These are phyloP conservation scores for Pelecanoides urinatrix DNA, from an alignment of 2,113 vertebrate species.

Conservation along the genomic window DNA sequence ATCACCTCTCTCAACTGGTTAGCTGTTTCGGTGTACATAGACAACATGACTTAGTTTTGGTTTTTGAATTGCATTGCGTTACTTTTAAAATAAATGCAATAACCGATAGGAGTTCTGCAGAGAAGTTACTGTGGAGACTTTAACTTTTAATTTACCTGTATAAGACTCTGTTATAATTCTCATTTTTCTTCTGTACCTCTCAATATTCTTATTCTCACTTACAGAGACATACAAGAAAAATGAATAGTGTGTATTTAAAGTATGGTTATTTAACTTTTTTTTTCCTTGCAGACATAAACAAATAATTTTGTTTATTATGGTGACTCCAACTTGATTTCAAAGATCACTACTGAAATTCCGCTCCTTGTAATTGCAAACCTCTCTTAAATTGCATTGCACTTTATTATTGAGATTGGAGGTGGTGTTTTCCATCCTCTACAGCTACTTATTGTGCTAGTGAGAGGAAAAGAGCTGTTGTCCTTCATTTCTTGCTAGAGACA, in stretches of 20 bases:
- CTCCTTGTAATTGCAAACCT: not conserved
- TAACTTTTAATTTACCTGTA: not conserved
- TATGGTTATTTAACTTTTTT: not conserved
- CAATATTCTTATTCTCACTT: not conserved
- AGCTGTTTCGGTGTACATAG: not conserved
- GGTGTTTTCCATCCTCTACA: not conserved
- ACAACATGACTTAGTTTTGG: not conserved
- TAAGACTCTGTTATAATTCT: not conserved
- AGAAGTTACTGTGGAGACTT: not conserved
- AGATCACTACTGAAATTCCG: not conserved
- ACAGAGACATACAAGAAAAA: not conserved
- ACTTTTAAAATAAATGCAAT: not conserved
- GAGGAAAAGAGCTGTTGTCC: not conserved
- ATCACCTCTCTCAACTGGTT: rapidly evolving
- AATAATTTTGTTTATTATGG: not conserved
- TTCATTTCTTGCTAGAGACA: not conserved
- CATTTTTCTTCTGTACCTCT: not conserved
- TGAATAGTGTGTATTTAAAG: not conserved
- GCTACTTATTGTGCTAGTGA: not conserved
- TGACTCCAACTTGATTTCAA: not conserved
- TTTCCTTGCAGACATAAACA: not conserved
- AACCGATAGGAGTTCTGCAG: not conserved
- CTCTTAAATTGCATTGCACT: not conserved
- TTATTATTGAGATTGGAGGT: not conserved
- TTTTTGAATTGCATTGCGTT: not conserved